These are phyloP conservation scores for Heloderma charlesbogerti DNA, from an alignment of 2,113 vertebrate species.

Conservation along the genomic window DNA sequence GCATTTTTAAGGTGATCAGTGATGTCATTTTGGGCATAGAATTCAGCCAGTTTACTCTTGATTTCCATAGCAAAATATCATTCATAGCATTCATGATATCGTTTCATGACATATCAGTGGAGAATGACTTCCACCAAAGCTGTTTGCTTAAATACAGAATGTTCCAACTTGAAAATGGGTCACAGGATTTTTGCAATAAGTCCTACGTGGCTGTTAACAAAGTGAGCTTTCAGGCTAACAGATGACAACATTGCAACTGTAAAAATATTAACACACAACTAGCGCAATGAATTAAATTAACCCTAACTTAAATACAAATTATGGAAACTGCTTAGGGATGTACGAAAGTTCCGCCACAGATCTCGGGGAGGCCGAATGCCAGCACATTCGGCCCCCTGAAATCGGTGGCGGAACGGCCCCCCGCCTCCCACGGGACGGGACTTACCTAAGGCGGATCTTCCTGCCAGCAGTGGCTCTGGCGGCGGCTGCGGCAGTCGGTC, in stretches of 20 bases:
- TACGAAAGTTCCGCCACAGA: too few relatives aligned
- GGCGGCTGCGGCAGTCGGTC: too few relatives aligned
- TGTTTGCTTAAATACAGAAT: slow-evolving; percentile 30
- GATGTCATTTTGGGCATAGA: slow-evolving; percentile 21
- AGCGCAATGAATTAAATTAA: slow-evolving; percentile 30
- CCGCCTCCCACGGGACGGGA: too few relatives aligned
- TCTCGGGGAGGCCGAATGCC: too few relatives aligned
- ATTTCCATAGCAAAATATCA: neutral
- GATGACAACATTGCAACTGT: slow-evolving; percentile 39
- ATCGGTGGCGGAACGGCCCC: too few relatives aligned
- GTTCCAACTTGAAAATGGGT: slow-evolving; percentile 8
- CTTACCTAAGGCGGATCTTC: too few relatives aligned
- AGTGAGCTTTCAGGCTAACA: neutral
- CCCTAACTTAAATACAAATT: slow-evolving; percentile 39
- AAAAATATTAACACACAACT: slow-evolving; percentile 54
- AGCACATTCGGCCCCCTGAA: too few relatives aligned
- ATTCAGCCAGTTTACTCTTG: neutral
- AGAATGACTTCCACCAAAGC: slow-evolving; percentile 11
- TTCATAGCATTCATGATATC: neutral
- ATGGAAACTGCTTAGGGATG: slow-evolving; percentile 32
- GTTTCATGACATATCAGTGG: neutral
- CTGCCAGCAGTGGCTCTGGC: too few relatives aligned
- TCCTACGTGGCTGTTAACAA: slow-evolving; percentile 28
- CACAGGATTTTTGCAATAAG: neutral
- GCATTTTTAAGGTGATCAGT: slow-evolving; percentile 47